These are phyloP conservation scores for Neopipo cinnamomea DNA, from an alignment of 2,113 vertebrate species.

Conservation along the genomic window DNA sequence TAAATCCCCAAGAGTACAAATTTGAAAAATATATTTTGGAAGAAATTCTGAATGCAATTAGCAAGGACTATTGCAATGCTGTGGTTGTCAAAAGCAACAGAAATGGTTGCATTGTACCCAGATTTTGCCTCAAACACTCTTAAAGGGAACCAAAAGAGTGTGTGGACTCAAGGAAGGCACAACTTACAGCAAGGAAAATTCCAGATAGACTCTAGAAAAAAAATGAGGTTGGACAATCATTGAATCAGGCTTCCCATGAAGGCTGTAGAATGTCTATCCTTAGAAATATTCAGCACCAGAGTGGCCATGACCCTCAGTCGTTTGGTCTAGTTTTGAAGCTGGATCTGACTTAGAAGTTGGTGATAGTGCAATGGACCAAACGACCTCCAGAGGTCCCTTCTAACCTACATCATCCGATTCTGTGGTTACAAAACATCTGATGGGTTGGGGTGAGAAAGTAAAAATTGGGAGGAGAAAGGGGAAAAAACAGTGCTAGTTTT, in stretches of 20 bases:
- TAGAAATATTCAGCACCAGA: not conserved
- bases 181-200: not conserved
- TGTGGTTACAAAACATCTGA: not conserved
- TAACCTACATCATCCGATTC: not conserved
- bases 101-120: not conserved
- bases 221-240: not conserved
- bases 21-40: not conserved
- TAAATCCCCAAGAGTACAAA: not conserved
- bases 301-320: not conserved
- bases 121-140: not conserved
- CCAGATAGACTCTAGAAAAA: not conserved
- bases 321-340: not conserved
- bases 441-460: not conserved
- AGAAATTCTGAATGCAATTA: not conserved
- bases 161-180: not conserved
- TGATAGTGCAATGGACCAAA: not conserved
- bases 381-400: slow-evolving; percentile 42
- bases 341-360: not conserved
- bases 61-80: not conserved
- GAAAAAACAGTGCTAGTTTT: not conserved
- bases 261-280: not conserved
- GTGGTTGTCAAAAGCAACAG: not conserved
- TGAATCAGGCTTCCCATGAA: not conserved
- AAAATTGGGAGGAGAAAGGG: not conserved
- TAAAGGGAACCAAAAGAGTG: not conserved